These are phyloP conservation scores for Promerops cafer DNA, from an alignment of 2,113 vertebrate genomes.

Conservation along the genomic window DNA sequence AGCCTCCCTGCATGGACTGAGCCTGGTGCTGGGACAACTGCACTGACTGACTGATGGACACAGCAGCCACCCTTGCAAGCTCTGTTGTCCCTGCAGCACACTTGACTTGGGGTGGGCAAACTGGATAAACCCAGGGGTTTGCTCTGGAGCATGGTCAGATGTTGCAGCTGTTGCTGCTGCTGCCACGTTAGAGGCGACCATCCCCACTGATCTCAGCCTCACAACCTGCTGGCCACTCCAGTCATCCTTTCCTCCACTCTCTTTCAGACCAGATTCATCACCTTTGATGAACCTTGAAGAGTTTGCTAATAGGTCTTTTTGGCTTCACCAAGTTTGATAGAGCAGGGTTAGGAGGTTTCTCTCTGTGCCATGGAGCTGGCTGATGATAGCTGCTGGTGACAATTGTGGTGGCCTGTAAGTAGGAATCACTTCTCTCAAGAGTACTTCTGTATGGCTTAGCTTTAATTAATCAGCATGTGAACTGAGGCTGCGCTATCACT, in stretches of 20 bases:
- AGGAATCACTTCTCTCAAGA: background rate
- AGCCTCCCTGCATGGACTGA: background rate
- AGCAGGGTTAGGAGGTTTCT: background rate
- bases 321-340: background rate
- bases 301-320: background rate
- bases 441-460: background rate
- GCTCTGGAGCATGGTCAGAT: background rate
- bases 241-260: background rate
- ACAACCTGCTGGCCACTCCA: background rate
- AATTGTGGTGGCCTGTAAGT: background rate
- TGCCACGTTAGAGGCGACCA: fast-evolving
- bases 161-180: background rate
- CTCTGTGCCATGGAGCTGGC: background rate
- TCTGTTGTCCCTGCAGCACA: fast-evolving
- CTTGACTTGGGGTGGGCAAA: background rate
- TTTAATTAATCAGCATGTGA: background rate
- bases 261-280: background rate
- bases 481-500: background rate
- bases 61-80: background rate
- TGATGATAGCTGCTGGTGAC: background rate
- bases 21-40: fast-evolving
- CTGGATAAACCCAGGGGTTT: background rate
- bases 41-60: background rate
- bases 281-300: background rate
- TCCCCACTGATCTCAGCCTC: background rate